Percentiles rank a stretch among this genome's conserved stretches.
Conservation (phyloP, 2,888 invertebrate species). For the Ellobium chinense region DNA sequence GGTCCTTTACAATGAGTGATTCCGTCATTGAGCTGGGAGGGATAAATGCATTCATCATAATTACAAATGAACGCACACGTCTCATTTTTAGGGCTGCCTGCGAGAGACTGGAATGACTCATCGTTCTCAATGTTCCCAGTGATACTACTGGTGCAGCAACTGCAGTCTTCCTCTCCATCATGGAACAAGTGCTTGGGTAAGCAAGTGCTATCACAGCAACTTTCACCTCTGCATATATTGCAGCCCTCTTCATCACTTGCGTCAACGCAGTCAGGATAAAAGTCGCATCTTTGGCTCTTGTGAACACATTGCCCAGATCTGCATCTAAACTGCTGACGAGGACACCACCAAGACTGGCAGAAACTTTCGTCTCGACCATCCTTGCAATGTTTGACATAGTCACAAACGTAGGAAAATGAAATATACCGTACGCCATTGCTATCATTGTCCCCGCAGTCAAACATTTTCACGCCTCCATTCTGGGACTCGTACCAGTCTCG, state of each 20-base stretch:
- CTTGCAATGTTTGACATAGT: background rate
- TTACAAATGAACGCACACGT: constrained; percentile 25
- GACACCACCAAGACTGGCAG: background rate
- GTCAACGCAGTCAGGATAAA: constrained; percentile 8
- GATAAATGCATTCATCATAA: background rate
- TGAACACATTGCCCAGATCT: constrained; percentile 9
- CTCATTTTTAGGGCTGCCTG: too few relatives aligned
- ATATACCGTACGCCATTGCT: too few relatives aligned
- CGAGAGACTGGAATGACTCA: too few relatives aligned
- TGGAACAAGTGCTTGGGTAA: constrained; percentile 4
- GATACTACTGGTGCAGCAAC: background rate
- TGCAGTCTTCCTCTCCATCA: constrained; percentile 15
- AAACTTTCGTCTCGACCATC: constrained; percentile 3
- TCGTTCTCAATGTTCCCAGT: too few relatives aligned
- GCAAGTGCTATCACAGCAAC: background rate
- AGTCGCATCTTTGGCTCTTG: background rate
- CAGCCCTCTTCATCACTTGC: constrained; percentile 13
- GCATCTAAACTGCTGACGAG: background rate
- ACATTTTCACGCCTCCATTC: too few relatives aligned
- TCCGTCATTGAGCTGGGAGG: background rate
- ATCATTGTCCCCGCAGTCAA: too few relatives aligned
- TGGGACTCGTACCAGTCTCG: too few relatives aligned
- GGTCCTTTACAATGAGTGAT: constrained; percentile 9
- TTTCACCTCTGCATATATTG: background rate
- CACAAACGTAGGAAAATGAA: too few relatives aligned